Evolutionary conservation across 1,140 invertebrate species (phyloP), one percentile per base, ranked within the genome.

Genomic region (Panagrolaimus sp.): DNA sequence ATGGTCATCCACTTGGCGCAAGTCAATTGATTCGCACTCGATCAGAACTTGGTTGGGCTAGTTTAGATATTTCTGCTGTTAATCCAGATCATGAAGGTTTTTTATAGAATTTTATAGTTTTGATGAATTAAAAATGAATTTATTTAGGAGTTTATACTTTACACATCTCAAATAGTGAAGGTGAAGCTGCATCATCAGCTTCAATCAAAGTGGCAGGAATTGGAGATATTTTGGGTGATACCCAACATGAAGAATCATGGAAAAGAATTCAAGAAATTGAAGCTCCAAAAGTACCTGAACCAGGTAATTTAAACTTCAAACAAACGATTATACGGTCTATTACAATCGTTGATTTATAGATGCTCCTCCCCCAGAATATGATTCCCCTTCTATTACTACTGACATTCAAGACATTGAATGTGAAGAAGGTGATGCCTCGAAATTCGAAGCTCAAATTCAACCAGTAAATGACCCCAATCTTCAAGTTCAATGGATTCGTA

Each of bases 401-500:
- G 77, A 83, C 27, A 77, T 81, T 46, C 43, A 47, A 2, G 80
- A 81, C 53, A 70, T 81, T 63, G 81, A 81, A 51, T 78, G 75
- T 57, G 71, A 77, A 47, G 80, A 81, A 68, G 80, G 80, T 53
- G 80, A 81, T 42, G 70, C 72, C 14, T 63, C 66, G 4, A 62
- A 70, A 23, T 81, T 83, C 51, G 79, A 83, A 53, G 78, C 81
- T 11, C 42, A 61, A 13, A 63, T 76, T 57, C 14, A 67, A 43
- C 96, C 95, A 5, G 90, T 96, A 65, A 92, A 93, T 38, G 95
- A 98, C 85, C 89, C 92, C 0, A 90, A 89, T 7, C 95, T 98
- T 92, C 89, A 88, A 82, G 91, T 98, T 5, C 93, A 98, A 75
- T 98, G 96, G 96, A 91, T 94, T 81, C 90, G 92, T 25, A 96